Evolutionary conservation across 1,140 invertebrate genomes (phyloP).

Genomic region (Brachionus plicatilis): DNA sequence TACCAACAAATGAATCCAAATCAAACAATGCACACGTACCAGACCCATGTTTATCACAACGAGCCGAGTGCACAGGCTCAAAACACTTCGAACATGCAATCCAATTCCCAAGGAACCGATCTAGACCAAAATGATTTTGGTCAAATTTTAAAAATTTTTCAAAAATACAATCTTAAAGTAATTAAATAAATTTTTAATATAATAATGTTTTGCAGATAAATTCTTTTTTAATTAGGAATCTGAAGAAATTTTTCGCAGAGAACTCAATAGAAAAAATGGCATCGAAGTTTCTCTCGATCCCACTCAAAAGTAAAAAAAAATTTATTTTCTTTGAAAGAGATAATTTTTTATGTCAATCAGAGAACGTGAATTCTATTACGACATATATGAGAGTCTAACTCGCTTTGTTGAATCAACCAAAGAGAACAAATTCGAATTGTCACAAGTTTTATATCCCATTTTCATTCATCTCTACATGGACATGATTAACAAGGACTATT

Average conservation of each 20-base stretch:
- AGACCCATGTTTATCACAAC: background rate
- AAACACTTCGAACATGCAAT: background rate
- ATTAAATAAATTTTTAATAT: background rate
- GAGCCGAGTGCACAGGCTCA: background rate
- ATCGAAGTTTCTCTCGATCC: slow-evolving; percentile 26
- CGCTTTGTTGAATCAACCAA: slow-evolving; percentile 26
- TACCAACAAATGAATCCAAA: background rate
- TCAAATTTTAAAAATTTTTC: slow-evolving; percentile 19
- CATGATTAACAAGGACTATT: slow-evolving; percentile 27
- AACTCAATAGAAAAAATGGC: slow-evolving; percentile 24
- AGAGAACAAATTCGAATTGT: slow-evolving; percentile 33
- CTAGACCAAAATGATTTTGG: slow-evolving; percentile 22
- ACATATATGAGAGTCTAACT: slow-evolving; percentile 13
- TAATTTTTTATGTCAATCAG: background rate
- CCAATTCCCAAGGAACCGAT: background rate
- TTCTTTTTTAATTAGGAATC: background rate
- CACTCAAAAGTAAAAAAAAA: background rate
- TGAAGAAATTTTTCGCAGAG: slow-evolving; percentile 16
- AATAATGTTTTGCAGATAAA: background rate
- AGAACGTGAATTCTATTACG: slow-evolving; percentile 33
- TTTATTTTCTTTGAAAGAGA: background rate
- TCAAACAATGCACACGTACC: background rate
- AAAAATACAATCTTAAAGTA: slow-evolving; percentile 39
- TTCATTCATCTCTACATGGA: slow-evolving; percentile 39
- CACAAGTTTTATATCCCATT: slow-evolving; percentile 38